These are phyloP conservation scores for Malacosoma neustria DNA, from an alignment of 2,888 invertebrate species.

Conservation along the genomic window DNA sequence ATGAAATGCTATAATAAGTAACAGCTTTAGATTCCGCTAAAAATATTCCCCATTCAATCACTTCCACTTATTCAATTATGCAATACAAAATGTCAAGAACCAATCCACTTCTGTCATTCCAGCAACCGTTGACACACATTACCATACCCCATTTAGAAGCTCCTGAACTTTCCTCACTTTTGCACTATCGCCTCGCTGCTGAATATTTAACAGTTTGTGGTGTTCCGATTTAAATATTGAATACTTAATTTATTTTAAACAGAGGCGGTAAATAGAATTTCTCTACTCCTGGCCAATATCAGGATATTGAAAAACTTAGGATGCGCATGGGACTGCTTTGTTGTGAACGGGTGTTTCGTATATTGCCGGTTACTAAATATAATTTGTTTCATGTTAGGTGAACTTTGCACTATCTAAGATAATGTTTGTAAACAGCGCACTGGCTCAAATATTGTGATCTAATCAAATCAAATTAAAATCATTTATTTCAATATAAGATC, in stretches of 20 bases:
- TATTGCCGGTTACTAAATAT: no score
- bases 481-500: no score
- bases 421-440: no score
- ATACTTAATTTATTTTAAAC: slow-evolving; percentile 20
- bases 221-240: slow-evolving; percentile 37
- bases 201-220: slow-evolving; percentile 38
- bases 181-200: slow-evolving; percentile 25
- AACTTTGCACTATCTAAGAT: no score
- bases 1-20: no score
- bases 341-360: background rate
- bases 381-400: no score
- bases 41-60: no score
- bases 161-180: slow-evolving; percentile 15
- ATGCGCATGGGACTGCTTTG: background rate
- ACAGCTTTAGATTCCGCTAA: no score
- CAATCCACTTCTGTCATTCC: slow-evolving; percentile 17
- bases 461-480: no score
- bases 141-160: slow-evolving; percentile 23
- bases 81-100: slow-evolving; percentile 20
- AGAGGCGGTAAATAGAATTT: slow-evolving; percentile 10
- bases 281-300: background rate
- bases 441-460: no score
- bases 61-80: background rate
- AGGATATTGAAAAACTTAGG: background rate
- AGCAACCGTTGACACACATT: slow-evolving; percentile 11